These are phyloP conservation scores for Phyllotreta striolata DNA, from an alignment of 2,888 invertebrate species.

Conservation along the genomic window DNA sequence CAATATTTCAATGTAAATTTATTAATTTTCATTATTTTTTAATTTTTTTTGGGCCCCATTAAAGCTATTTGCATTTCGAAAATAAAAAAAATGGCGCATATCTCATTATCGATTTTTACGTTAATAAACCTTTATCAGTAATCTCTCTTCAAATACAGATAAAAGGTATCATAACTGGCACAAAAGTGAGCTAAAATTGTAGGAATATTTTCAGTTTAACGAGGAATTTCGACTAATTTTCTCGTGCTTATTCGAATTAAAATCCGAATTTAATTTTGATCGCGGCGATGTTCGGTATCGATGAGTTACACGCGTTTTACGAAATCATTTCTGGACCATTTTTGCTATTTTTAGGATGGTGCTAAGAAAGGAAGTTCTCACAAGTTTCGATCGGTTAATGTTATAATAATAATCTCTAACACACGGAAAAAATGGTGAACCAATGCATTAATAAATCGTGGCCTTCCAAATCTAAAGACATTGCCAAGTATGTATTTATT, in stretches of 20 bases:
- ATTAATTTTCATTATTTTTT: too few relatives aligned
- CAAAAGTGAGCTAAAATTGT: constrained; percentile 10
- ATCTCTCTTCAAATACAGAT: constrained; percentile 29
- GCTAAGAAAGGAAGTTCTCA: neutral
- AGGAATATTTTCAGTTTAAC: constrained; percentile 17
- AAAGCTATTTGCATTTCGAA: too few relatives aligned
- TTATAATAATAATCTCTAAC: neutral
- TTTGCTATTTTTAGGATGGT: constrained; percentile 14
- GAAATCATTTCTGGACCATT: constrained; percentile 13
- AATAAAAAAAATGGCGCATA: neutral
- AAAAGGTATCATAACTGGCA: constrained; percentile 23
- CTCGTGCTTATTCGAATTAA: constrained; percentile 9
- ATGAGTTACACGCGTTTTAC: constrained; percentile 1
- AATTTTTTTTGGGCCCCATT: too few relatives aligned
- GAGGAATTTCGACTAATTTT: constrained; percentile 1
- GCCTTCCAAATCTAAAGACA: constrained; percentile 38
- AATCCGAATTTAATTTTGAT: neutral
- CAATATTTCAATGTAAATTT: too few relatives aligned
- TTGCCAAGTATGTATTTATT: constrained; percentile 34
- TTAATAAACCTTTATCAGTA: constrained; percentile 23
- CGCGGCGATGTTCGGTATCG: neutral
- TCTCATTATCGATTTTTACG: constrained; percentile 22
- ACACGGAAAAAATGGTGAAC: constrained; percentile 1
- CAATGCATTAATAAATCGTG: constrained; percentile 35
- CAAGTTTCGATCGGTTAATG: constrained; percentile 10